phyloP scores from a whole-genome alignment of 2,113 vertebrate genomes.

The Eulemur rufifrons region DNA sequence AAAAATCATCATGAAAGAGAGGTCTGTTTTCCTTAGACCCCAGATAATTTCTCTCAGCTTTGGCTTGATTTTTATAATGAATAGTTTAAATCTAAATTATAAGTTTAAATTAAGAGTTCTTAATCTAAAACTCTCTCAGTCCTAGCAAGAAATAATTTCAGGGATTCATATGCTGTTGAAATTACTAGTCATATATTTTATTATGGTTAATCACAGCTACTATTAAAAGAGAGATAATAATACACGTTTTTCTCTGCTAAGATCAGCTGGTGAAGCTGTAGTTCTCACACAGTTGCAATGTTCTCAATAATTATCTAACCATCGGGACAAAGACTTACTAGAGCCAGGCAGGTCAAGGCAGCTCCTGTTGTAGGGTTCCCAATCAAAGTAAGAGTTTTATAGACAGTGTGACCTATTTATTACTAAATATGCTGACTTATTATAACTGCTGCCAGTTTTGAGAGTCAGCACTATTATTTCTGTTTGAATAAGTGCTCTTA shows the following conservation, averaged over 20 bases:
- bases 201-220: constrained; percentile 67
- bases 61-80: constrained; percentile 74
- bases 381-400: constrained; percentile 76
- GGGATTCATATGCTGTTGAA: constrained; percentile 61
- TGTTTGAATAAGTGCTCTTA: constrained; percentile 42
- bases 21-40: constrained; percentile 60
- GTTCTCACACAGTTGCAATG: constrained; percentile 66
- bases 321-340: constrained; percentile 76
- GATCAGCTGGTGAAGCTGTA: constrained; percentile 54
- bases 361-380: constrained; percentile 73
- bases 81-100: constrained; percentile 68
- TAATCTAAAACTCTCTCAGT: constrained; percentile 63
- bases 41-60: constrained; percentile 62
- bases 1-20: constrained; percentile 59
- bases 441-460: constrained; percentile 64
- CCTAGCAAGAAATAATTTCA: constrained; percentile 69
- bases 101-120: constrained; percentile 69
- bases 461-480: constrained; percentile 37
- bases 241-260: constrained; percentile 36
- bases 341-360: constrained; percentile 79
- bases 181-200: constrained; percentile 70
- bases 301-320: constrained; percentile 74
- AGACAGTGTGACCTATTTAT: constrained; percentile 76
- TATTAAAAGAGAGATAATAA: constrained; percentile 63
- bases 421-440: constrained; percentile 62